A percentile compares a stretch with the other conserved stretches of the same genome.
Conservation (phyloP, 2,113 vertebrate species). For the Morone chrysops region DNA sequence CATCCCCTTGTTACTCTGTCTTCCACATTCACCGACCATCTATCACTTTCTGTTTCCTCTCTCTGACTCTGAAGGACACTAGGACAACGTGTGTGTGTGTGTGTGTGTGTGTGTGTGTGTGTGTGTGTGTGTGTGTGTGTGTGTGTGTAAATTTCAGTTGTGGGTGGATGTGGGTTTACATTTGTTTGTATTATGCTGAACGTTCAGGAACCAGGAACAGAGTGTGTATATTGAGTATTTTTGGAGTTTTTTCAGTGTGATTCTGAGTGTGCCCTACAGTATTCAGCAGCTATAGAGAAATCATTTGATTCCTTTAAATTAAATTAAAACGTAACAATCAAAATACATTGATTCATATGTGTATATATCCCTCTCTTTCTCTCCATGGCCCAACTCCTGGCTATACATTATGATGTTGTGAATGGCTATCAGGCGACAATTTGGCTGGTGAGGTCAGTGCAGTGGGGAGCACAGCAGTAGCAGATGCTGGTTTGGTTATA, state of each 20-base stretch:
- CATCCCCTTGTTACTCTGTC: not conserved
- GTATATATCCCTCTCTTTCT: not conserved
- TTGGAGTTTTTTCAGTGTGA: not conserved
- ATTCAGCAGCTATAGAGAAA: not conserved
- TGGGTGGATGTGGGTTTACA: not conserved
- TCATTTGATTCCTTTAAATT: not conserved
- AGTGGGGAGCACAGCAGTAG: not conserved
- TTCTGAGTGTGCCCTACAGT: not conserved
- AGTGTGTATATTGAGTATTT: too few relatives aligned
- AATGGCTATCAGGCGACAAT: not conserved
- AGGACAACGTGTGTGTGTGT: not conserved
- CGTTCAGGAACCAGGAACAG: not conserved
- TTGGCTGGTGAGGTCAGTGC: constrained; percentile 9
- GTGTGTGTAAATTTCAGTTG: not conserved
- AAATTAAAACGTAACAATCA: not conserved
- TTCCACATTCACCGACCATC: constrained; percentile 67
- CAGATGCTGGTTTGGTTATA: constrained; percentile 9
- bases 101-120: not conserved
- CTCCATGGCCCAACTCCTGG: not conserved
- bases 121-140: not conserved
- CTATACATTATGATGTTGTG: not conserved
- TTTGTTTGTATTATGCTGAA: not conserved
- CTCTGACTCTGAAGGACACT: not conserved
- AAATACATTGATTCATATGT: not conserved
- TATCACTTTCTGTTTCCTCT: constrained; percentile 68